Evolutionary conservation across 2,797 vertebrate species (phyloP).

Genomic region (Alectoris magna): DNA sequence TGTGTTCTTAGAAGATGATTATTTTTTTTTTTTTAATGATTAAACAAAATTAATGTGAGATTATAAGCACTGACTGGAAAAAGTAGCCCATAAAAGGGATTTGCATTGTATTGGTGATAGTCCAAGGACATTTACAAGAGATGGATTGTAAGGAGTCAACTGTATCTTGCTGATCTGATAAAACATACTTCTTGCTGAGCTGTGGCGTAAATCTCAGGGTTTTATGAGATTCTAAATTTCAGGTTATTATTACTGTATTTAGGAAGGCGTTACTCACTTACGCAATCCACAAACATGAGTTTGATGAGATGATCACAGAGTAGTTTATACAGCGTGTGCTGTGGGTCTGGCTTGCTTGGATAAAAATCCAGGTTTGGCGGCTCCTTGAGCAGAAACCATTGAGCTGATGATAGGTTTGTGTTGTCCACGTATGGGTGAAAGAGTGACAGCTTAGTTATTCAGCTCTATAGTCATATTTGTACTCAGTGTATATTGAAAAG

Average conservation of each 20-base stretch:
- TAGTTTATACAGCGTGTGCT: neutral
- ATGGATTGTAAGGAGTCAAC: neutral
- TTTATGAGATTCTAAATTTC: slow-evolving; percentile 19
- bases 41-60: neutral
- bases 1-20: neutral
- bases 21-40: neutral
- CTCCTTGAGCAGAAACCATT: neutral
- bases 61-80: neutral
- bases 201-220: neutral
- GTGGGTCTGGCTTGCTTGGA: neutral
- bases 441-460: neutral
- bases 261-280: neutral
- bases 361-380: neutral
- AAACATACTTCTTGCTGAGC: neutral
- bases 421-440: neutral
- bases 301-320: slow-evolving; percentile 5
- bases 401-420: neutral
- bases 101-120: neutral
- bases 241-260: slow-evolving; percentile 8
- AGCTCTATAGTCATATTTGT: neutral
- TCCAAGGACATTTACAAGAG: neutral
- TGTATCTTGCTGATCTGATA: neutral
- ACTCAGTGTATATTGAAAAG: neutral
- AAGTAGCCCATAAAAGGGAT: neutral
- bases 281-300: neutral